phyloP scores from a whole-genome alignment of 2,113 vertebrate genomes.

The Tautogolabrus adspersus region DNA sequence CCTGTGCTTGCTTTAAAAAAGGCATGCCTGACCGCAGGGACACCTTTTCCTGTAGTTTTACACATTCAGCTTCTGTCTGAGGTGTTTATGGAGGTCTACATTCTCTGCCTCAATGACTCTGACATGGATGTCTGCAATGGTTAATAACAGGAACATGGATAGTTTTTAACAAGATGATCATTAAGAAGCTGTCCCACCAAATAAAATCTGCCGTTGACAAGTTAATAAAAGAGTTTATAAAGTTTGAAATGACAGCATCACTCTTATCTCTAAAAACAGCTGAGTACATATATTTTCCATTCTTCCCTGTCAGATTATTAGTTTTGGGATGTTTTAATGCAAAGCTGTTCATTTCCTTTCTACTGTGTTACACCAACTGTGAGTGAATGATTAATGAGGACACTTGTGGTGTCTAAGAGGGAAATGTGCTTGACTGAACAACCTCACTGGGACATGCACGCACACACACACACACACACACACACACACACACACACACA shows the following conservation, averaged over 20 bases:
- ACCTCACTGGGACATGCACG: conserved; percentile 8
- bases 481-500: background rate
- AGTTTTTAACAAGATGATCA: conserved; percentile 62
- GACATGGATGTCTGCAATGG: conserved; percentile 46
- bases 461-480: background rate
- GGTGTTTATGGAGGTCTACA: conserved; percentile 31
- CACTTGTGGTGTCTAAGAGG: conserved; percentile 56
- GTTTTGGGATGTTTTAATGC: conserved; percentile 19
- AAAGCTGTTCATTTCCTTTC: conserved; percentile 32
- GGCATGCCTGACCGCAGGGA: background rate
- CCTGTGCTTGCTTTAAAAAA: conserved; percentile 10
- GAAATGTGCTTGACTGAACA: conserved; percentile 41
- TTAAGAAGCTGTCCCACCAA: conserved; percentile 34
- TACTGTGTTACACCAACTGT: conserved; percentile 39
- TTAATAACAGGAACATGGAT: conserved; percentile 76
- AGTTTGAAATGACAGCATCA: conserved; percentile 17
- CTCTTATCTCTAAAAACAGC: conserved; percentile 6
- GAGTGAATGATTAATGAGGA: conserved; percentile 59
- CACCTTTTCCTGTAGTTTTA: conserved; percentile 1
- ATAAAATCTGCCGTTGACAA: conserved; percentile 17
- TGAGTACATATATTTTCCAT: conserved; percentile 7
- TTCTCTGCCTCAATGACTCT: conserved; percentile 30
- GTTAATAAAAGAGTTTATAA: conserved; percentile 17
- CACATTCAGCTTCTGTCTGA: conserved; percentile 12
- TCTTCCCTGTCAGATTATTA: background rate